phyloP scores from a whole-genome alignment of 2,113 vertebrate species.

The Thunnus maccoyii region DNA sequence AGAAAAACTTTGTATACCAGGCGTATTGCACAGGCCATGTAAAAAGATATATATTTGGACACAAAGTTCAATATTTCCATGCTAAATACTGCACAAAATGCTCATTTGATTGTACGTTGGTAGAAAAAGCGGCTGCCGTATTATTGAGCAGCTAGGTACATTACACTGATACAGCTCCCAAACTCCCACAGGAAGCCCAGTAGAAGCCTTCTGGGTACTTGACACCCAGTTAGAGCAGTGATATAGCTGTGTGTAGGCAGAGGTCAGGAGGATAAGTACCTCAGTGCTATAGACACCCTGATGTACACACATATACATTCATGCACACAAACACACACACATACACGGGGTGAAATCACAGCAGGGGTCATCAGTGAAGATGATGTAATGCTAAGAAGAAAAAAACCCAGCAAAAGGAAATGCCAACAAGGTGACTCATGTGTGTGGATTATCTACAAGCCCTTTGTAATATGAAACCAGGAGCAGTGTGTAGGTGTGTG shows the following conservation, averaged over 20 bases:
- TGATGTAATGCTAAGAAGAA: slow-evolving; percentile 61
- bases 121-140: not conserved
- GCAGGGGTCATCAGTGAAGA: slow-evolving; percentile 52
- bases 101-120: not conserved
- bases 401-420: slow-evolving; percentile 57
- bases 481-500: not conserved
- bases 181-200: slow-evolving; percentile 65
- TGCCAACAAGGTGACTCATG: slow-evolving; percentile 59
- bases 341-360: slow-evolving; percentile 23
- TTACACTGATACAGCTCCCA: slow-evolving; percentile 17
- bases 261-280: slow-evolving; percentile 64
- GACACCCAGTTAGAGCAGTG: slow-evolving; percentile 64
- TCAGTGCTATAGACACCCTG: slow-evolving; percentile 61
- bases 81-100: not conserved
- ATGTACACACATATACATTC: slow-evolving; percentile 32
- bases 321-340: not conserved
- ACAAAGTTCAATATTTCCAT: too few species aligned
- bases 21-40: too few species aligned
- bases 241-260: slow-evolving; percentile 31
- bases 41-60: too few species aligned
- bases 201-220: slow-evolving; percentile 49
- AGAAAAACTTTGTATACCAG: too few species aligned
- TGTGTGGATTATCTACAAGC: slow-evolving; percentile 34
- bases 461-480: slow-evolving; percentile 53
- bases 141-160: not conserved